phyloP scores from a whole-genome alignment of 2,797 vertebrate genomes.

The Chelon labrosus region DNA sequence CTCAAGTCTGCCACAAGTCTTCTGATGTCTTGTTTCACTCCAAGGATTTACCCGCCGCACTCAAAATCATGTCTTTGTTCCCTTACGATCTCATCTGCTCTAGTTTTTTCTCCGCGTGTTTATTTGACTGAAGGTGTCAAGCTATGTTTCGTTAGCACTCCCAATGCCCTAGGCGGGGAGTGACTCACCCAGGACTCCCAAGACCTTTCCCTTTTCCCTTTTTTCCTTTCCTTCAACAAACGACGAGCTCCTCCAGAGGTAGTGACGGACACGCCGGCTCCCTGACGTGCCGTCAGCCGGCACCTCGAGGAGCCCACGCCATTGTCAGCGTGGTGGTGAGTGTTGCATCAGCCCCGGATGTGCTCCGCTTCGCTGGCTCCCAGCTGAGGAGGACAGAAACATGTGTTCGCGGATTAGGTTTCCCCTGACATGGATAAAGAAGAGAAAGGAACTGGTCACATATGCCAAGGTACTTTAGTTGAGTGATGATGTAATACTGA shows the following conservation, averaged over 20 bases:
- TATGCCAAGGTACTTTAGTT: slow-evolving; percentile 60
- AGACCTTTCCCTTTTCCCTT: not conserved
- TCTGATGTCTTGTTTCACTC: slow-evolving; percentile 8
- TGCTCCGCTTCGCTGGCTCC: slow-evolving; percentile 33
- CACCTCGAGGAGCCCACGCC: slow-evolving; percentile 8
- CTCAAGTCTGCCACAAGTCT: no score
- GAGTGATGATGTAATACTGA: slow-evolving; percentile 61
- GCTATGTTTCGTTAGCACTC: slow-evolving; percentile 50
- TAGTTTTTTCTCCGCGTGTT: slow-evolving; percentile 30
- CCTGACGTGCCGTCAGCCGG: slow-evolving; percentile 24
- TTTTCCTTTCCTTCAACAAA: slow-evolving; percentile 18
- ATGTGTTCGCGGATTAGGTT: slow-evolving; percentile 76
- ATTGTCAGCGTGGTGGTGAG: slow-evolving; percentile 13
- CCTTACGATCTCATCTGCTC: slow-evolving; percentile 41
- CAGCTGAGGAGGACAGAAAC: slow-evolving; percentile 70
- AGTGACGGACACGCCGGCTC: slow-evolving; percentile 37
- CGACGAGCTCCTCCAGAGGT: slow-evolving; percentile 21
- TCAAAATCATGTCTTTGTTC: slow-evolving; percentile 18
- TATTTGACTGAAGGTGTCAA: slow-evolving; percentile 35
- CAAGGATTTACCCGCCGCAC: not conserved
- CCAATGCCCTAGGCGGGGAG: slow-evolving; percentile 4
- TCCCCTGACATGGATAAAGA: slow-evolving; percentile 67
- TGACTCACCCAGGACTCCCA: slow-evolving; percentile 14
- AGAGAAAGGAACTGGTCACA: slow-evolving; percentile 46
- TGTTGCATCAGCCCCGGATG: slow-evolving; percentile 20